Base-by-base conservation (phyloP, 92 coral and sea anemone species). In the Siderastrea radians region DNA sequence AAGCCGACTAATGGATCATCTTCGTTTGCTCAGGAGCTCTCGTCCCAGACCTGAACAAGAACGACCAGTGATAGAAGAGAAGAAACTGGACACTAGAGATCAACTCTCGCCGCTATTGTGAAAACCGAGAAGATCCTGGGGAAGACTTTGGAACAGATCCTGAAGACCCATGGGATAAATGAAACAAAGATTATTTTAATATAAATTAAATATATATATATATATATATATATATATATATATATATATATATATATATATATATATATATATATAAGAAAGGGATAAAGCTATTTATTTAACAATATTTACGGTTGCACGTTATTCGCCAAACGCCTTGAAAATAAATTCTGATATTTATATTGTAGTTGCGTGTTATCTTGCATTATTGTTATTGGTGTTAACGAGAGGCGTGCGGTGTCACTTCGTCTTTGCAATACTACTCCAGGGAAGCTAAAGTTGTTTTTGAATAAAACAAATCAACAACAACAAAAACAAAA, bases 11-110 rank as follows among this genome's bases (percentile, higher is more conserved):
- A 38, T 9, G 12, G 8, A 14, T 9, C 68, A 54, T 77, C 55
- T 77, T 1, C 81, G 60, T 17, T n/a, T 16, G 3, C 47, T 78
- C 50, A 78, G 83, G 45, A 78, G 55, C 71, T 47, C 47, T 43
- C 83, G 72, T 8, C 5, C 58, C 16, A 78, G 43, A 45, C 47
- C 59, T n/a, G 55, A 48, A 15, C 38, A 59, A 44, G 52, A 68
- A 77, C 14, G 3, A 59, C 1, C 1, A 44, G n/a, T 45, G 38
- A 49, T 7, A 47, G 38, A 61, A 6, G 58, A 44, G 51, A 58
- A 13, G 53, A 63, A 44, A 78, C 70, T 78, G 82, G 13, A 7
- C 57, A 63, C 70, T 78, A 1, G 58, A 10, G 58, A 26, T 26
- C 38, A 26, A 26, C 38, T 26, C 38, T 26, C 0, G 38, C 38